Evolutionary conservation across 2,888 invertebrate species (phyloP).

Genomic region (Tetanocera ferruginea): DNA sequence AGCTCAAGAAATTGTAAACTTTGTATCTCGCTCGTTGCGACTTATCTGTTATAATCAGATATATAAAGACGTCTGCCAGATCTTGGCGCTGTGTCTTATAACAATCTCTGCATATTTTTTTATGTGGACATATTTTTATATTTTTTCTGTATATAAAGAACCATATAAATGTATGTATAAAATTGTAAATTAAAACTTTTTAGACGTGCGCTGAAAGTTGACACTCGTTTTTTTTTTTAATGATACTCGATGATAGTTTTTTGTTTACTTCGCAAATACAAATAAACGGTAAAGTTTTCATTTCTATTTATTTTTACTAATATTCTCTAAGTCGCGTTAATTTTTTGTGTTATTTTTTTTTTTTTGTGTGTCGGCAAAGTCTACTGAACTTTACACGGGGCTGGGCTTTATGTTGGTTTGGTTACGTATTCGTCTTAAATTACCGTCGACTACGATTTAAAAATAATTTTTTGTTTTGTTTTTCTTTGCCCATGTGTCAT

Average conservation of each 20-base stretch:
- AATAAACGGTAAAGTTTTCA: not conserved
- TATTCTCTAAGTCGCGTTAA: too few species aligned
- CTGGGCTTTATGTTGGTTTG: not conserved
- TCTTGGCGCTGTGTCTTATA: too few species aligned
- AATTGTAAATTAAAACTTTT: not conserved
- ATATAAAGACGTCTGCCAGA: too few species aligned
- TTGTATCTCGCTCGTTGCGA: too few species aligned
- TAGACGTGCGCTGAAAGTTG: not conserved
- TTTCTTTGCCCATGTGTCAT: not conserved
- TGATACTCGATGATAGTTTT: not conserved
- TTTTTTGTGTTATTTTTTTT: not conserved
- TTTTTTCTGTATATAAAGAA: not conserved
- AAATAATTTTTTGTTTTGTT: not conserved
- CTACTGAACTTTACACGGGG: constrained; percentile 2
- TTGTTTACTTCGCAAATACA: constrained; percentile 3
- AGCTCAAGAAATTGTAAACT: too few species aligned
- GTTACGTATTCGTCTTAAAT: not conserved
- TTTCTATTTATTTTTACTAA: too few species aligned
- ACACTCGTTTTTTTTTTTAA: not conserved
- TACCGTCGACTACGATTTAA: not conserved
- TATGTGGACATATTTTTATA: not conserved
- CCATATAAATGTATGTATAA: not conserved
- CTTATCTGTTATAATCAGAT: too few species aligned
- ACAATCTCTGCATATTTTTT: not conserved
- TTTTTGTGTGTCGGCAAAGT: not conserved